Conservation (phyloP, 1,140 invertebrate genomes). For the Saxidomus purpurata region DNA sequence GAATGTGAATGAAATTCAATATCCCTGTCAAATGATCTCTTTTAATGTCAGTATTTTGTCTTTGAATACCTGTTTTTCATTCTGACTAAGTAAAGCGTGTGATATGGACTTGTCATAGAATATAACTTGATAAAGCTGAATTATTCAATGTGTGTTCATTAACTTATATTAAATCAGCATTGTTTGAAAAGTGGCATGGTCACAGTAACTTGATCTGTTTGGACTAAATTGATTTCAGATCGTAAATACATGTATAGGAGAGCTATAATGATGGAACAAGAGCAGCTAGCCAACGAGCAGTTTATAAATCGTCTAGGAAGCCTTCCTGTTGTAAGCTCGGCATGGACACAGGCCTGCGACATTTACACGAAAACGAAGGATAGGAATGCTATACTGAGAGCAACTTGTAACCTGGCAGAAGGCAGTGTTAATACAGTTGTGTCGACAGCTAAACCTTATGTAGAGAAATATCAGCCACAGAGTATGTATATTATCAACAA, state of each 20-base stretch:
- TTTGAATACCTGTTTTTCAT: no score
- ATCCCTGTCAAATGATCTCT: no score
- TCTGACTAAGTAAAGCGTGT: no score
- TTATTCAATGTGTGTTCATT: no score
- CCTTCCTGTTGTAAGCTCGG: conserved; percentile 70
- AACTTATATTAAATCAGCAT: no score
- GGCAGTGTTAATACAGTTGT: conserved; percentile 62
- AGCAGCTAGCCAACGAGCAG: conserved; percentile 59
- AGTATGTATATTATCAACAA: conserved; percentile 66
- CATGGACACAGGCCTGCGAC: conserved; percentile 62
- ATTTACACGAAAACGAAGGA: conserved; percentile 73
- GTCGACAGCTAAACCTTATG: conserved; percentile 64
- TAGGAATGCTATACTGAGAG: conserved; percentile 49
- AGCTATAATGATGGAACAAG: conserved; percentile 59
- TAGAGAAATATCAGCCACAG: conserved; percentile 69
- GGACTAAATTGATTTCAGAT: not conserved
- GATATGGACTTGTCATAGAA: no score
- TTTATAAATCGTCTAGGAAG: conserved; percentile 67
- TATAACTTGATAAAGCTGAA: no score
- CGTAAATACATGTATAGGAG: conserved; percentile 66
- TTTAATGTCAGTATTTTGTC: no score
- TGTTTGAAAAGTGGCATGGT: no score
- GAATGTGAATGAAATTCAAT: no score
- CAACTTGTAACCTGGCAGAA: conserved; percentile 70
- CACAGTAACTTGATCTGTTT: no score